A percentile compares a stretch with the other conserved stretches of the same genome.
These are phyloP conservation scores for Pharmacophagus antenor DNA, from an alignment of 2,888 invertebrate genomes.

Conservation along the genomic window DNA sequence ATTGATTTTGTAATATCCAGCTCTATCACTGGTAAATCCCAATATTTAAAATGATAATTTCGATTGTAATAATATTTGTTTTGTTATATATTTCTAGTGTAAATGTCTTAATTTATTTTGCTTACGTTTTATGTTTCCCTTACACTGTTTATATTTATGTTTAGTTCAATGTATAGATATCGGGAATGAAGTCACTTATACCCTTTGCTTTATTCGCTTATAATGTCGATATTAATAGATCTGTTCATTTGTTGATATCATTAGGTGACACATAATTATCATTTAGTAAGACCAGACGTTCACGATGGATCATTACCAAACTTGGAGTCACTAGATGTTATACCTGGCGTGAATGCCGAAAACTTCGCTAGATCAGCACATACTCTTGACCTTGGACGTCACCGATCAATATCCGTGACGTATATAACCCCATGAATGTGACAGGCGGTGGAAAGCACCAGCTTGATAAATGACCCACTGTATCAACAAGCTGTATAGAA, in stretches of 20 bases:
- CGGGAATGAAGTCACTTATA: background rate
- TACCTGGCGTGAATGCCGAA: constrained; percentile 42
- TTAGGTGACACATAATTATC: constrained; percentile 29
- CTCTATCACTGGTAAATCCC: constrained; percentile 54
- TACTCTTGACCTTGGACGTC: constrained; percentile 61
- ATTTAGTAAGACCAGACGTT: constrained; percentile 36
- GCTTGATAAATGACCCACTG: constrained; percentile 54
- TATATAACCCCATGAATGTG: constrained; percentile 42
- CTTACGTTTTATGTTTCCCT: constrained; percentile 7
- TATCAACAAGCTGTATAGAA: constrained; percentile 42
- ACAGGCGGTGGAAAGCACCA: constrained; percentile 42
- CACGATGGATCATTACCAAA: constrained; percentile 41
- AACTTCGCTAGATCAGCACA: constrained; percentile 36
- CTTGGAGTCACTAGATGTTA: constrained; percentile 40
- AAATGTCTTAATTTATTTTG: background rate
- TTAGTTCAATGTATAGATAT: background rate
- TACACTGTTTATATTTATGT: constrained; percentile 1
- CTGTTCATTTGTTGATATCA: constrained; percentile 33
- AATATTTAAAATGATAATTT: background rate
- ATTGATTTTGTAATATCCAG: constrained; percentile 41
- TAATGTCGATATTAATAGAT: constrained; percentile 26
- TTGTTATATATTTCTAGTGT: background rate
- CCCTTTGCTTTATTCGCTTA: constrained; percentile 1
- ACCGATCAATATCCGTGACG: constrained; percentile 66
- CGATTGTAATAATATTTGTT: background rate